Evolutionary conservation across 1,140 invertebrate species (phyloP).

Genomic region (Diorhabda sublineata): DNA sequence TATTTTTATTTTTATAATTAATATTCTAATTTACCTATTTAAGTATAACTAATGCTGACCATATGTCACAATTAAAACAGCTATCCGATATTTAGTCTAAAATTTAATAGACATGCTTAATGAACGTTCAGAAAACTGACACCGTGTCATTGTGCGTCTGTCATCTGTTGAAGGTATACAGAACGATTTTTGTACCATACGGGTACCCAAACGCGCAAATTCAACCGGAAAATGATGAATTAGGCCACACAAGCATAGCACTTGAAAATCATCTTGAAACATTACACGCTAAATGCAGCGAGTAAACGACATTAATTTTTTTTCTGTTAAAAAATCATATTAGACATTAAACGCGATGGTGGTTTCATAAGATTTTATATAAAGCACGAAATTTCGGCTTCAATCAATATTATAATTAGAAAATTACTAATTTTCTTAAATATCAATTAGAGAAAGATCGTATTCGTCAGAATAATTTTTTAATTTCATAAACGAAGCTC

Average conservation of each 20-base stretch:
- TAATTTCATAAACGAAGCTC: no score
- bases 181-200: neutral
- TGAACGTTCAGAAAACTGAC: neutral
- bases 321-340: no score
- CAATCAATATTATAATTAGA: no score
- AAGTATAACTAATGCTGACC: neutral
- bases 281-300: neutral
- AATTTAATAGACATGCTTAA: neutral
- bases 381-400: no score
- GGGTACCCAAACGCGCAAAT: neutral
- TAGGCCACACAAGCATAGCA: neutral
- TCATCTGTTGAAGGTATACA: neutral
- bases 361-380: no score
- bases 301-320: neutral
- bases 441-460: no score
- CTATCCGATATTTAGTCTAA: neutral
- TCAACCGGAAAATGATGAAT: neutral
- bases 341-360: no score
- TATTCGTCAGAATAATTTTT: no score
- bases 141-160: neutral
- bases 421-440: no score
- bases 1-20: neutral
- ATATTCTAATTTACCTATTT: neutral
- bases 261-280: neutral
- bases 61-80: neutral